Base-by-base conservation (phyloP, 1,140 invertebrate genomes). In the Lycorma delicatula region DNA sequence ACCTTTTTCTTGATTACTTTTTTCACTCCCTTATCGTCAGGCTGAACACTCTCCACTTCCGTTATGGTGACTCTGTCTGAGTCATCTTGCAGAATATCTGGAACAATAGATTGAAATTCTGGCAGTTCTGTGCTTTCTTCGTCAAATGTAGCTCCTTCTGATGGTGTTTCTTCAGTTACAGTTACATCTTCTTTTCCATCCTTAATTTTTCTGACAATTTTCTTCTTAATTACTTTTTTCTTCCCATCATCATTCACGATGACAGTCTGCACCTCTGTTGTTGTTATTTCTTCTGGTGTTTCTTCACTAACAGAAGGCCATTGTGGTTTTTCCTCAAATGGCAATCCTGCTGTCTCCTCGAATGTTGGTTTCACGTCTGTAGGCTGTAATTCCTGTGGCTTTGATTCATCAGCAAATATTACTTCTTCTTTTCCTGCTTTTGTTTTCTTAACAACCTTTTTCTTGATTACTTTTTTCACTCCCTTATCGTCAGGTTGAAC, bases 151-250 rank as follows among this genome's bases (percentile, higher is more conserved):
- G 51, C 36, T 16, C 67, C 63, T 31, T 70, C 44, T 25, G 28
- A 7, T 36, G 3, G 13, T 34, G 12, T 44, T 25, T 23, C 13
- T 22, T 56, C 23, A 16, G 26, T 44, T 11, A 27, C 34, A 27
- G 54, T 29, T 16, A 44, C 51, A 23, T 56, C 44, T 29, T 61
- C 49, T 47, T 56, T 54, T 9, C 56, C 57, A 25, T 57, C 50
- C 31, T 56, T 56, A 18, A 49, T 58, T 44, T 56, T 59, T 49
- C 44, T 52, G 3, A n/a, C 69, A 57, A 67, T 71, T 28, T 69
- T 67, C 59, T 71, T 69, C 60, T 70, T 71, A 7, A 72, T 72
- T 3, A 67, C 62, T 22, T 60, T 54, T 67, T 62, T 25, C 55
- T 23, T 11, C 28, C 56, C 56, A 48, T 54, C 44, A 60, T 58